Conservation (phyloP, 2,888 invertebrate genomes). For the Stenotaenia linearis region DNA sequence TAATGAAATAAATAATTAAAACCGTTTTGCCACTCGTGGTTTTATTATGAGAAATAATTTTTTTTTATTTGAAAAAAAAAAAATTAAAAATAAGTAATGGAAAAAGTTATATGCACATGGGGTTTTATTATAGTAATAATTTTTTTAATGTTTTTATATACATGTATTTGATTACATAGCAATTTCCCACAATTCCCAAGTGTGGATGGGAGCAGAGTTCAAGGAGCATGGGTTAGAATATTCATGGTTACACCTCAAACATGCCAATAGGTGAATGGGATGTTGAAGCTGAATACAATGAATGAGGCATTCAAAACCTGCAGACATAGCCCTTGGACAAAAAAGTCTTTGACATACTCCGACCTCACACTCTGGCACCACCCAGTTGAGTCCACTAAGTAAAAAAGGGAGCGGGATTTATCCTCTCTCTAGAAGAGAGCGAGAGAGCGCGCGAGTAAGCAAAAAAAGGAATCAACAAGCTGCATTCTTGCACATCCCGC, state of each 20-base stretch:
- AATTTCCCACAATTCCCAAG: neutral
- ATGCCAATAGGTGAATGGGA: conserved; percentile 8
- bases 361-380: neutral
- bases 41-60: no score
- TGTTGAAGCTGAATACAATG: neutral
- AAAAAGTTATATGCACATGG: neutral
- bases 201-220: neutral
- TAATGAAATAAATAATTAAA: no score
- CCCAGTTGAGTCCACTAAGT: neutral
- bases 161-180: no score
- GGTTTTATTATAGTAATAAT: neutral
- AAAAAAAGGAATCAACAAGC: neutral
- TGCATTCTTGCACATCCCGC: neutral
- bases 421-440: neutral
- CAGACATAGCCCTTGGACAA: neutral
- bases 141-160: neutral
- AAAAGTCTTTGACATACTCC: conserved; percentile 1
- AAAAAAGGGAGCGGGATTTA: neutral
- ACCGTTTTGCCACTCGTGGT: no score
- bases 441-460: neutral
- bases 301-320: conserved; percentile 2
- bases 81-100: no score
- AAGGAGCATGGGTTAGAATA: neutral
- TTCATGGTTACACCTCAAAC: conserved; percentile 11
- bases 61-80: no score